A percentile compares a stretch with the other conserved stretches of the same genome.
Evolutionary conservation across 2,113 vertebrate genomes (phyloP).

Genomic region (Tachysurus fulvidraco): DNA sequence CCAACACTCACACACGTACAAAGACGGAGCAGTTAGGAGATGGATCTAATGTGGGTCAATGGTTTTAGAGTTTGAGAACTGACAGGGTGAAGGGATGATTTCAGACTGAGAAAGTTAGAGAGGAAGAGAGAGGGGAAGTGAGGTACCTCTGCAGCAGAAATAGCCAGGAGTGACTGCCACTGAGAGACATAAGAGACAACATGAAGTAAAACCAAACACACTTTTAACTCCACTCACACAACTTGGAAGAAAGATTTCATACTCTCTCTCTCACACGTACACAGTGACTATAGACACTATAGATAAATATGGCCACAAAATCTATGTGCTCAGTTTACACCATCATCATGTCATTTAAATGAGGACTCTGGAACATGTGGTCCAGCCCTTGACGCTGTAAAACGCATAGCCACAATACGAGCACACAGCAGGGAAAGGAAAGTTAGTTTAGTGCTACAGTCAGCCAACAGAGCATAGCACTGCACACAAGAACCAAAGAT

Average conservation of each 20-base stretch:
- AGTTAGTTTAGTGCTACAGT: conserved; percentile 67
- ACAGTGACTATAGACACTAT: not conserved
- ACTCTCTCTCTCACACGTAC: not conserved
- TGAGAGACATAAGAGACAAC: conserved; percentile 80
- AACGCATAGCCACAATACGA: conserved; percentile 34
- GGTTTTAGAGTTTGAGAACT: conserved; percentile 35
- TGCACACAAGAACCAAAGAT: conserved; percentile 51
- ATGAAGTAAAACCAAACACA: conserved; percentile 67
- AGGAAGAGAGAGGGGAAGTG: conserved; percentile 53
- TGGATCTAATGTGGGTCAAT: conserved; percentile 44
- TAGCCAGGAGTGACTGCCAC: conserved; percentile 81
- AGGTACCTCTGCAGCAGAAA: conserved; percentile 84
- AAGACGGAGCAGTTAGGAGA: conserved; percentile 57
- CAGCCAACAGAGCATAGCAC: conserved; percentile 65
- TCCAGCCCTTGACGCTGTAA: conserved; percentile 31
- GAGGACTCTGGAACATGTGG: not conserved
- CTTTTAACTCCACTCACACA: conserved; percentile 37
- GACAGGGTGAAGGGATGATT: conserved; percentile 27
- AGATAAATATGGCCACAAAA: conserved; percentile 28
- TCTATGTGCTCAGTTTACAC: conserved; percentile 27
- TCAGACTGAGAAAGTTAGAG: conserved; percentile 50
- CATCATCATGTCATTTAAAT: conserved; percentile 27
- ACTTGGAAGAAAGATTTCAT: conserved; percentile 5
- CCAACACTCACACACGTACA: conserved; percentile 43
- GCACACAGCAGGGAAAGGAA: conserved; percentile 43